Evolutionary conservation across 2,888 invertebrate species (phyloP), one percentile per base, ranked within the genome.

Genomic region (Drosophila hamatofila): DNA sequence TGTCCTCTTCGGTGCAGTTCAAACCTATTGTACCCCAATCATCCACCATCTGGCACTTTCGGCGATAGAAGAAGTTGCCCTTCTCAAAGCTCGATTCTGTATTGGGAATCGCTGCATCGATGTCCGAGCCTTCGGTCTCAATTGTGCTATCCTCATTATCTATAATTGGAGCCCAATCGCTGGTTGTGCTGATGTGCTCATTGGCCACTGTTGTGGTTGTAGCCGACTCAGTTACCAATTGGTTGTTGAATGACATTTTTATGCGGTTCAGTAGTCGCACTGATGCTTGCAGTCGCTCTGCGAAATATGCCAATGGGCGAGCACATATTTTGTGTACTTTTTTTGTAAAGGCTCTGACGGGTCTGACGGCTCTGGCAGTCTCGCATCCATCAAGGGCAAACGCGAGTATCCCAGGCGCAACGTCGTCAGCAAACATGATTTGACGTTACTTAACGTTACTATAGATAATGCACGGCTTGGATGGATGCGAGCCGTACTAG

Each of bases 11-110:
- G 49, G 90, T 90, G 72, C 91, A 91, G 73, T 91, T 91, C 67
- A 88, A 72, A 57, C 90, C 86, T 69, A 89, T 89, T 72, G 81
- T 82, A 56, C 90, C 91, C 90, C 90, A 84, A 74, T 90, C 91
- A 73, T 89, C 89, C 39, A 80, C 67, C 81, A 72, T 69, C 67
- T 82, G 78, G 73, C 91, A 91, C 64, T 82, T 88, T 62, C 83
- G 90, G 51, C 80, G 83, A 68, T 86, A 77, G 71, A 90, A 83
- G 76, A 83, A 88, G 78, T 91, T 87, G 37, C 75, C 69, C 3
- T 48, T 58, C 55, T 27, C 56, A 33, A 35, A 51, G n/a, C 41
- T 54, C 21, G 61, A 49, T n/a, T 48, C 64, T 8, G 56, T 54
- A 23, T 25, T 54, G 41, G 49, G 18, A 21, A 16, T 4, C 46